Evolutionary conservation across 2,113 vertebrate species (phyloP), one percentile per base, ranked within the genome.

Genomic region (Ploceus nigricollis): DNA sequence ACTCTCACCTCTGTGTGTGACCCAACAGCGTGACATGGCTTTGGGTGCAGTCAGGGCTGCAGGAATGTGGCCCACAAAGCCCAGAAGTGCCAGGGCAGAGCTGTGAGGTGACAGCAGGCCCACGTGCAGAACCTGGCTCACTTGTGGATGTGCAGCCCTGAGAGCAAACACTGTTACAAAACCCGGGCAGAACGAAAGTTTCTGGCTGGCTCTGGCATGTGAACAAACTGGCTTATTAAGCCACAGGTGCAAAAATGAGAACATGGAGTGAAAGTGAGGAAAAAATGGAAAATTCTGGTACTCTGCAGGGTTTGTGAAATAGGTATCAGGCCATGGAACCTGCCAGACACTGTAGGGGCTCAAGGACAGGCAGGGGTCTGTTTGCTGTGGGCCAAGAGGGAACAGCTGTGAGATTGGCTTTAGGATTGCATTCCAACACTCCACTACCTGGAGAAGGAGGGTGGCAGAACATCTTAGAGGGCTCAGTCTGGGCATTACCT

Each of bases 161-260:
- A 85, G 56, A 91, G 65, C 61, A 87, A 93, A 42, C 30, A 65
- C 7, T 31, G 22, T 75, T 71, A 89, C 77, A 97, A 93, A 84
- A 78, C 40, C 72, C 7, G 2, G 72, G 89, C 83, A 92, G 73
- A 60, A 93, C 51, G 82, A 80, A 83, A 83, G 47, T 42, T 86
- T 33, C 84, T 85, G 70, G 40, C 80, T 77, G 47, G 42, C 82
- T 91, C 71, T 83, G 95, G 92, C 93, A 85, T 80, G 70, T 71
- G 90, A 93, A 85, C 92, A 83, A 94, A 95, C 92, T 80, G 93
- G 78, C 84, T 97, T 94, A 54, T 90, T 82, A 79, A 78, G 84
- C 53, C 89, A 78, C 56, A 91, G 91, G 82, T 83, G 71, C 63
- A 88, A 80, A 97, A 84, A 56, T n/a, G 90, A 90, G 85, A 91